These are phyloP conservation scores for Cyrtodaria siliqua DNA, from an alignment of 2,888 invertebrate genomes.

Conservation along the genomic window DNA sequence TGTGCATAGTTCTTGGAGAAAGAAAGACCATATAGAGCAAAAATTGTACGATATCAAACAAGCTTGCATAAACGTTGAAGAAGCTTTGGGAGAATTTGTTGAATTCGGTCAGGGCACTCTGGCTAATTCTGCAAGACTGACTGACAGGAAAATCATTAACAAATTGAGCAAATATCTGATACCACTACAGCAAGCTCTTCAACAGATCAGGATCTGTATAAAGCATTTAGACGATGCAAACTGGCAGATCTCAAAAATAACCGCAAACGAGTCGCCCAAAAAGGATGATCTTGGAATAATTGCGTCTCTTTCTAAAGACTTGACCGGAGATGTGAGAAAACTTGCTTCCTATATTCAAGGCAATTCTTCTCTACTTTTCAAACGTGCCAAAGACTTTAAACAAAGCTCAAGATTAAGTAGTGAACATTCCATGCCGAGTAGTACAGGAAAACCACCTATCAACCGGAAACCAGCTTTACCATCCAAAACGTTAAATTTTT, in stretches of 20 bases:
- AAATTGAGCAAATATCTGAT: slow-evolving; percentile 78
- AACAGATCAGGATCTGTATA: slow-evolving; percentile 72
- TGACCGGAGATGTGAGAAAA: slow-evolving; percentile 95
- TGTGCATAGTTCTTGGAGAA: slow-evolving; percentile 91
- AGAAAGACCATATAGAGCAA: slow-evolving; percentile 92
- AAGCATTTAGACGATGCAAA: slow-evolving; percentile 77
- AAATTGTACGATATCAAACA: slow-evolving; percentile 94
- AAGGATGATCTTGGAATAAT: slow-evolving; percentile 96
- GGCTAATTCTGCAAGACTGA: slow-evolving; percentile 91
- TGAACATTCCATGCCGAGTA: slow-evolving; percentile 49
- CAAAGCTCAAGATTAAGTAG: slow-evolving; percentile 44
- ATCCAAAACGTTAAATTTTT: slow-evolving; percentile 46
- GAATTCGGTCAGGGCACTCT: slow-evolving; percentile 96
- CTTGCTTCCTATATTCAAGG: slow-evolving; percentile 94
- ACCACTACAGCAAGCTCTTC: slow-evolving; percentile 77
- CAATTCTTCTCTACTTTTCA: slow-evolving; percentile 83
- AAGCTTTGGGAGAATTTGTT: slow-evolving; percentile 94
- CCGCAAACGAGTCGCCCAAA: slow-evolving; percentile 85
- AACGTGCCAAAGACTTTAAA: slow-evolving; percentile 70
- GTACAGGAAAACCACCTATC: slow-evolving; percentile 67
- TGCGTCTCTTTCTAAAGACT: slow-evolving; percentile 93
- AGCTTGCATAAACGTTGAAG: slow-evolving; percentile 91
- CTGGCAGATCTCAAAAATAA: slow-evolving; percentile 77
- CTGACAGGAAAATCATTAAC: slow-evolving; percentile 80
- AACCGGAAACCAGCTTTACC: slow-evolving; percentile 69